Evolutionary conservation across 2,888 invertebrate species (phyloP).

Genomic region (Agrypnus murinus): DNA sequence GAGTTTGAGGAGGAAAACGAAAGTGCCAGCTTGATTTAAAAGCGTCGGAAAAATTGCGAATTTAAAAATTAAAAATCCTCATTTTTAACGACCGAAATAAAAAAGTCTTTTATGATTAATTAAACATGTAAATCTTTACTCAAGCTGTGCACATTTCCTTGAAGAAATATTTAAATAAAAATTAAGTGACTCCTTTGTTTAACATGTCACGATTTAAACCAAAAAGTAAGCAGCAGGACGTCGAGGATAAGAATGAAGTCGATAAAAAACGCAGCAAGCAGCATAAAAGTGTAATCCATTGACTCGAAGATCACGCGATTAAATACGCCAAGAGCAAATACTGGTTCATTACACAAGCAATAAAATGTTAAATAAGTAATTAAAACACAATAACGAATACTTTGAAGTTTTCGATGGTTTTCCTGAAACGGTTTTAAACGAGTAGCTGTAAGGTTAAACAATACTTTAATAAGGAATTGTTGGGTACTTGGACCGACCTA

Average conservation of each 20-base stretch:
- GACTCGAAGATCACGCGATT: slow-evolving; percentile 19
- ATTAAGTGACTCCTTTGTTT: slow-evolving; percentile 4
- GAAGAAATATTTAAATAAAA: neutral
- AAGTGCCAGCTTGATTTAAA: neutral
- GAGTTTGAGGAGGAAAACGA: neutral
- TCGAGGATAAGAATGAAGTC: neutral
- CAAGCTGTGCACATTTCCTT: neutral
- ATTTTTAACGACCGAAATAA: neutral
- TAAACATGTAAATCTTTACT: no score
- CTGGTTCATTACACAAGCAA: slow-evolving; percentile 63
- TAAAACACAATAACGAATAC: slow-evolving; percentile 63
- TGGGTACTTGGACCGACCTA: slow-evolving; percentile 19
- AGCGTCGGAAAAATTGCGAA: neutral
- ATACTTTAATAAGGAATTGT: slow-evolving; percentile 23
- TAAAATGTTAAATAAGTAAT: slow-evolving; percentile 68
- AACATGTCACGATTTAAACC: neutral
- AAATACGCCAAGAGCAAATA: slow-evolving; percentile 34
- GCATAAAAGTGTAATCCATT: slow-evolving; percentile 24
- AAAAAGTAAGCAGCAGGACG: slow-evolving; percentile 13
- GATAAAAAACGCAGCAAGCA: slow-evolving; percentile 19
- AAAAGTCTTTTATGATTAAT: neutral
- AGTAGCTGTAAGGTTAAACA: slow-evolving; percentile 4
- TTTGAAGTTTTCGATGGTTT: slow-evolving; percentile 61
- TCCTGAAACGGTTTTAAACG: slow-evolving; percentile 29
- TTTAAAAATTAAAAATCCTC: neutral